Conservation (phyloP, 2,113 vertebrate genomes). For the Hippolais icterina region DNA sequence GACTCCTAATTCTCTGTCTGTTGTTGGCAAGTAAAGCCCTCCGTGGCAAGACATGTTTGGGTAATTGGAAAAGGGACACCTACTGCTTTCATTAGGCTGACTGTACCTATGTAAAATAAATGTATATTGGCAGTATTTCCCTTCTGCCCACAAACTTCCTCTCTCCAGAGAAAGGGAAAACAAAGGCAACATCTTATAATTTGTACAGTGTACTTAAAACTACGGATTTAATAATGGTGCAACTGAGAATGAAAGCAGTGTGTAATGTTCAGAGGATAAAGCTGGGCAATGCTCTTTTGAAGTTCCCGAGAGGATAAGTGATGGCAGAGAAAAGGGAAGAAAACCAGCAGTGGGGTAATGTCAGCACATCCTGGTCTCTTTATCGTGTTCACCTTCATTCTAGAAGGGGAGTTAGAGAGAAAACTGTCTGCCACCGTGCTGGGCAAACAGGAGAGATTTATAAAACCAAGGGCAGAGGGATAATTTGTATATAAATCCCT, state of each 20-base stretch:
- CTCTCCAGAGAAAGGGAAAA: neutral
- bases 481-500: neutral
- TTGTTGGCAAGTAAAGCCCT: neutral
- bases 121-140: neutral
- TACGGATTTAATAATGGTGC: neutral
- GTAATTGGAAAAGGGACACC: slow-evolving; percentile 32
- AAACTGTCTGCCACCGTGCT: neutral
- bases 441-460: neutral
- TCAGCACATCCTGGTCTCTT: neutral
- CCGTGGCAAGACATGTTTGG: slow-evolving; percentile 7
- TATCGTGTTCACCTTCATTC: neutral
- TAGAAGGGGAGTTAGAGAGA: neutral
- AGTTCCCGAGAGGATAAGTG: neutral
- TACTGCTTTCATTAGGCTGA: neutral
- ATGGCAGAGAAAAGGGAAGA: neutral
- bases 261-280: neutral
- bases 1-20: slow-evolving; percentile 23
- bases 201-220: neutral
- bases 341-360: neutral
- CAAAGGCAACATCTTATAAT: neutral
- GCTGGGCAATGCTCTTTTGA: neutral
- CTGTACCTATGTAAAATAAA: neutral
- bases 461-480: neutral
- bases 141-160: neutral
- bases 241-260: neutral